These are phyloP conservation scores for Schizotus pectinicornis DNA, from an alignment of 2,888 invertebrate genomes.

Conservation along the genomic window DNA sequence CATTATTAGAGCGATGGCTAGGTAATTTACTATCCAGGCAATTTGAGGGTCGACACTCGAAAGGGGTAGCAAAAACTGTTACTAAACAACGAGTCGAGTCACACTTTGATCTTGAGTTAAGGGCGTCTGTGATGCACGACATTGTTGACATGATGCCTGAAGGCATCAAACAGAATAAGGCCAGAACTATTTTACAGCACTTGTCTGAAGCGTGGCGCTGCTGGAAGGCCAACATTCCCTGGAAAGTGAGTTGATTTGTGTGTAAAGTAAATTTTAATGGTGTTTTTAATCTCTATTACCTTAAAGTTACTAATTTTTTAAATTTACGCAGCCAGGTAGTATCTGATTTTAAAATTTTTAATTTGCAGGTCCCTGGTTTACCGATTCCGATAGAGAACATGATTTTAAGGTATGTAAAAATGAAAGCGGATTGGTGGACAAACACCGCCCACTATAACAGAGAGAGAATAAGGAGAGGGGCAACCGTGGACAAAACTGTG, in stretches of 20 bases:
- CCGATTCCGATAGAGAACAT: slow-evolving; percentile 99
- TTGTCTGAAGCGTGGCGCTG: slow-evolving; percentile 99
- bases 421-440: slow-evolving; percentile 99
- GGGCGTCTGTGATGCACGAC: slow-evolving; percentile 96
- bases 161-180: slow-evolving; percentile 99
- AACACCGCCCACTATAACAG: slow-evolving; percentile 99
- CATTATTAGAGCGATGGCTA: slow-evolving; percentile 97
- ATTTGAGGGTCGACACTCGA: slow-evolving; percentile 99
- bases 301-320: not conserved
- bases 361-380: slow-evolving; percentile 84
- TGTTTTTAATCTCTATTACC: too few species aligned
- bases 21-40: slow-evolving; percentile 97
- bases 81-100: slow-evolving; percentile 99
- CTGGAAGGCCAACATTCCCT: slow-evolving; percentile 99
- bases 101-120: slow-evolving; percentile 97
- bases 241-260: slow-evolving; percentile 76
- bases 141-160: slow-evolving; percentile 99
- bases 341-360: not conserved
- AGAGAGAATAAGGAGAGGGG: slow-evolving; percentile 97
- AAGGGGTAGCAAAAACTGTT: slow-evolving; percentile 99
- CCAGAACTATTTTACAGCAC: slow-evolving; percentile 97
- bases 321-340: not conserved
- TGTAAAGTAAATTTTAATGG: too few species aligned
- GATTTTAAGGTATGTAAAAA: slow-evolving; percentile 99
- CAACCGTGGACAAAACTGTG: slow-evolving; percentile 99